Evolutionary conservation across 2,888 invertebrate species (phyloP), one percentile per base, ranked within the genome.

Genomic region (Latrodectus elegans): DNA sequence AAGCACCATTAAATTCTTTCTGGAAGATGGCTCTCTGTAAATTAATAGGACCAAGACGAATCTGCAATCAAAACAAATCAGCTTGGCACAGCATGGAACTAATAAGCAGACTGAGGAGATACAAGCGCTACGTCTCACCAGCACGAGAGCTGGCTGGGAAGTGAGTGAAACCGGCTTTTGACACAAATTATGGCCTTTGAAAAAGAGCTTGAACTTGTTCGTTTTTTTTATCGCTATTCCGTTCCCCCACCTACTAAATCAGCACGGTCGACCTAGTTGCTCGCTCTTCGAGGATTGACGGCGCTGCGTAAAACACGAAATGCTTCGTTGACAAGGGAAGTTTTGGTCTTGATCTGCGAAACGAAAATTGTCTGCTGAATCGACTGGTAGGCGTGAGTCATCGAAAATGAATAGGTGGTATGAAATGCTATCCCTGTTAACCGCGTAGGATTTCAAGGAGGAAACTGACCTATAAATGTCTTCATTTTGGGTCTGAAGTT

Each of bases 231-330:
- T 68, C 74, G 52, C 74, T 14, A 70, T 51, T 60, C 80, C 22
- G 15, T 38, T 73, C 67, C 60, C 22, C 38, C 81, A 26, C 17
- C 53, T 26, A 51, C 14, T 26, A 60, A 83, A 75, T 49, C 68
- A 75, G 49, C 71, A 85, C 75, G 86, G 76, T 80, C 86, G 86
- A 86, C 86, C 86, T 86, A 86, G 64, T 86, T 86, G 86, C 81
- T 68, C 75, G 60, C 49, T 75, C 67, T 49, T 60, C 49, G 67
- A 53, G n/a, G 68, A 26, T 75, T 67, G 67, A 53, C 55, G 64
- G 10, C 51, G 79, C 72, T 53, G 65, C 51, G 74, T 51, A 53
- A 22, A 75, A 49, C 65, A 71, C 52, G 74, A 51, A 79, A 75
- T 70, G 75, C 60, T 49, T 65, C 78, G 74, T 26, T 53, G 64